Evolutionary conservation across 2,888 invertebrate species (phyloP), one percentile per base, ranked within the genome.

Genomic region (Dascillus cervinus): DNA sequence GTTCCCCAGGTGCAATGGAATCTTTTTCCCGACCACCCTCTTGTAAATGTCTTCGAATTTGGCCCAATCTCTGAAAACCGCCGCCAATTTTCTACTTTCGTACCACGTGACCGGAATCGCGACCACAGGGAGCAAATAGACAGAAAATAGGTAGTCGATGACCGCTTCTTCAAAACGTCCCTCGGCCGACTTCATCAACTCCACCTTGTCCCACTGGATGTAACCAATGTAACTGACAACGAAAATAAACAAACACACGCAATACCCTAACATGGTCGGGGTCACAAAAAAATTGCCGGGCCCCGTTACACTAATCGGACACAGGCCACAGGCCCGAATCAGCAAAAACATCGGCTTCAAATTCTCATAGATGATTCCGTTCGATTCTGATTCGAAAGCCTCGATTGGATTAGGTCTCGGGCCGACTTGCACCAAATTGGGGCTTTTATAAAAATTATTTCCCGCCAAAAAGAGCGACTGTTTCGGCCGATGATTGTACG

Each of bases 91-190:
- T n/a, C 62, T 61, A 1, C 78, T 72, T 53, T 82, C 82, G 46
- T 75, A 74, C 76, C 81, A 80, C 32, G 79, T 58, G 24, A 82
- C 68, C 0, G 80, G 80, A 22, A 79, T 70, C 0, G 70, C 60
- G 8, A 75, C 59, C 49, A 81, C 68, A 0, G 82, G 82, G 36
- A 82, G 66, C 37, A 82, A 65, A 53, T 82, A 82, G 1, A 82
- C 77, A n/a, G 79, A 71, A 47, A 82, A 82, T 1, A 82, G 64
- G 52, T 82, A 82, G 34, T 80, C 81, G 47, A 82, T 82, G 0
- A 82, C 82, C 1, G 80, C 79, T 58, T 82, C 82, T 47, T 82
- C 82, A 39, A 82, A 82, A 42, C 78, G 73, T 0, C 79, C 79
- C 24, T 36, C 39, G 2, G 37, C 31, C 3, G 75, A 71, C 24